Base-by-base conservation (phyloP, 2,797 vertebrate species). In the Clarias laeviceps region DNA sequence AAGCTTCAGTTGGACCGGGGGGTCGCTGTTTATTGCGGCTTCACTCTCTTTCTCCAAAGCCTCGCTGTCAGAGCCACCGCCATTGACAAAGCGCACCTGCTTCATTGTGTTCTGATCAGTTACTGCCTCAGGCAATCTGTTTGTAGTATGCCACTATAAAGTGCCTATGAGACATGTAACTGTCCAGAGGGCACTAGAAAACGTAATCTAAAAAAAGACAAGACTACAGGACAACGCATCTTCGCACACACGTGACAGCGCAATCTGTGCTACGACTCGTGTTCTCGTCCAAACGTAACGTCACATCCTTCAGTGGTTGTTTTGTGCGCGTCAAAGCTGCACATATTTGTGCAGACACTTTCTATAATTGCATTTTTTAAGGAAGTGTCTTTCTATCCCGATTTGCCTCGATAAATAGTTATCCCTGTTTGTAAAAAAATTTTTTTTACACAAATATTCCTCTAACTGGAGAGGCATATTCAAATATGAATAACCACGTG, bases 1-100 rank as follows among this genome's bases (percentile, higher is more conserved):
- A 74, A 96, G 91, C 80, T 96, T 96, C 82, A 96, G 92, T 90
- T 95, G 95, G 82, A 20, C n/a, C 14, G 80, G 83, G 78, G 89
- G 82, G 27, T 89, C 85, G 78, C 32, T 83, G 73, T 59, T 64
- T 32, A 84, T 65, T n/a, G 32, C 62, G 15, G 32, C 61, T 62
- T 69, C 72, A n/a, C 37, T 32, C 37, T 65, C 7, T 24, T n/a
- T 62, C 80, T 76, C 73, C 64, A 34, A n/a, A 0, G 84, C 66
- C 12, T 84, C 90, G 32, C 90, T 92, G 32, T 59, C 88, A 68
- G 86, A 88, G 74, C 14, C 50, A 29, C 57, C 74, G 69, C 84
- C 89, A 66, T 40, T 88, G 3, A 76, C 80, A 61, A 92, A 92
- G 27, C 89, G 83, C 84, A 88, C 88, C 45, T 89, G 92, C 89